A percentile compares a stretch with the other conserved stretches of the same genome.
Evolutionary conservation across 2,888 invertebrate genomes (phyloP).

Genomic region (Lycia hirtaria): DNA sequence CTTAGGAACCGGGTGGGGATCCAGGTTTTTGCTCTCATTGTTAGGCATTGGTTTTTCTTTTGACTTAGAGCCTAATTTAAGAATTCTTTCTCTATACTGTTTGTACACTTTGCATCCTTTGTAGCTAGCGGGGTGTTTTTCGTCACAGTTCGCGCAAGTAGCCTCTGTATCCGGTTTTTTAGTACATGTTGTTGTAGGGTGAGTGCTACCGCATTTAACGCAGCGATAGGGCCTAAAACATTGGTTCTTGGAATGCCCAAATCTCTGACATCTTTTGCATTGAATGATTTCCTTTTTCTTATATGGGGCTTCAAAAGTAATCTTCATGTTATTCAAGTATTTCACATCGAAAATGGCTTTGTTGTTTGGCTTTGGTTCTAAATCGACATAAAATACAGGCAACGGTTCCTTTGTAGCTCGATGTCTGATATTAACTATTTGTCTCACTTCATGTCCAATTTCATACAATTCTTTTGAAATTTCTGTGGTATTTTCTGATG

Average conservation of each 20-base stretch:
- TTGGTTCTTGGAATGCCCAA: not conserved
- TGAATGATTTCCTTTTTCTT: not conserved
- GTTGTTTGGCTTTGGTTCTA: not conserved
- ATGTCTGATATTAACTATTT: not conserved
- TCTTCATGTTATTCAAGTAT: not conserved
- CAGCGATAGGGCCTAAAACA: not conserved
- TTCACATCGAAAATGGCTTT: not conserved
- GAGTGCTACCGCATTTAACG: not conserved
- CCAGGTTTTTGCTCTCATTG: not conserved
- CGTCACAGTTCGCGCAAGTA: not conserved
- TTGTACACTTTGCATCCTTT: not conserved
- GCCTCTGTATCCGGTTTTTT: not conserved
- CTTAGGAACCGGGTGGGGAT: not conserved
- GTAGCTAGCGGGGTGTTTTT: not conserved
- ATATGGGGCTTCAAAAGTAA: not conserved
- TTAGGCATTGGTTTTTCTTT: not conserved
- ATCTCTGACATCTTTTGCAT: not conserved
- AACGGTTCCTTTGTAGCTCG: not conserved
- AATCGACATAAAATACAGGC: not conserved
- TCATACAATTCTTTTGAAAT: not conserved
- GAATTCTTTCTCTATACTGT: not conserved
- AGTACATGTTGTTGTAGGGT: not conserved
- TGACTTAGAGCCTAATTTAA: not conserved
- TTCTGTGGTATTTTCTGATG: not conserved
- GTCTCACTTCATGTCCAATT: not conserved